Conservation (phyloP, 1,140 invertebrate species). For the Bombus confusus region DNA sequence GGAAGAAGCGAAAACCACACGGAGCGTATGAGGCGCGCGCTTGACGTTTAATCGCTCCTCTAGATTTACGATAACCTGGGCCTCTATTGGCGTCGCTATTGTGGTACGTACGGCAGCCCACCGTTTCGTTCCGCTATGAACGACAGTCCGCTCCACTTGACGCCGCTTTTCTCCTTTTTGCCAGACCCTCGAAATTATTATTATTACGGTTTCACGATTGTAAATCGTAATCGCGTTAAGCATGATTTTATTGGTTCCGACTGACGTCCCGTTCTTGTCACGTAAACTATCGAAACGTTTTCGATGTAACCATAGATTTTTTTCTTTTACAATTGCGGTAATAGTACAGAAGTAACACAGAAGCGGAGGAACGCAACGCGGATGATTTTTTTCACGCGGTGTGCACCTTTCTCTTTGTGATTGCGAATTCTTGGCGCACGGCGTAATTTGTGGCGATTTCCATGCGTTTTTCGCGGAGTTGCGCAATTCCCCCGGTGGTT, state of each 20-base stretch:
- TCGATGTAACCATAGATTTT: not conserved
- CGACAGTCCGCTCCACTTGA: slow-evolving; percentile 62
- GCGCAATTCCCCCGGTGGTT: not conserved
- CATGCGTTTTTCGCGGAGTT: slow-evolving; percentile 33
- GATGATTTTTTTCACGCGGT: not conserved
- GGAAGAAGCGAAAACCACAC: slow-evolving; percentile 64
- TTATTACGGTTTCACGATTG: not conserved
- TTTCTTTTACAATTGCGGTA: not conserved
- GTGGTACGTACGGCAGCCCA: slow-evolving; percentile 14
- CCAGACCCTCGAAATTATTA: not conserved
- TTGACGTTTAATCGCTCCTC: slow-evolving; percentile 74
- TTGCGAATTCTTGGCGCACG: slow-evolving; percentile 24
- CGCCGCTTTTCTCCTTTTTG: slow-evolving; percentile 38
- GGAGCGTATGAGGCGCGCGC: slow-evolving; percentile 52
- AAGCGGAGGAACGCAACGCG: not conserved
- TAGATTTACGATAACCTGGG: slow-evolving; percentile 74
- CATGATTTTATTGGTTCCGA: too few relatives aligned
- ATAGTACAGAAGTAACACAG: not conserved
- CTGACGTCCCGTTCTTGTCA: fast-evolving
- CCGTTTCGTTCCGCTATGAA: slow-evolving; percentile 49
- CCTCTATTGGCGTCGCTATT: slow-evolving; percentile 57
- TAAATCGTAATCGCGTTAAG: slow-evolving; percentile 1
- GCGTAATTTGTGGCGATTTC: slow-evolving; percentile 25
- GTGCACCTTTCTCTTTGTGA: slow-evolving; percentile 43
- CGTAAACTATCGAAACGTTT: not conserved